phyloP scores from a whole-genome alignment of 2,797 vertebrate genomes.

The Somateria mollissima region DNA sequence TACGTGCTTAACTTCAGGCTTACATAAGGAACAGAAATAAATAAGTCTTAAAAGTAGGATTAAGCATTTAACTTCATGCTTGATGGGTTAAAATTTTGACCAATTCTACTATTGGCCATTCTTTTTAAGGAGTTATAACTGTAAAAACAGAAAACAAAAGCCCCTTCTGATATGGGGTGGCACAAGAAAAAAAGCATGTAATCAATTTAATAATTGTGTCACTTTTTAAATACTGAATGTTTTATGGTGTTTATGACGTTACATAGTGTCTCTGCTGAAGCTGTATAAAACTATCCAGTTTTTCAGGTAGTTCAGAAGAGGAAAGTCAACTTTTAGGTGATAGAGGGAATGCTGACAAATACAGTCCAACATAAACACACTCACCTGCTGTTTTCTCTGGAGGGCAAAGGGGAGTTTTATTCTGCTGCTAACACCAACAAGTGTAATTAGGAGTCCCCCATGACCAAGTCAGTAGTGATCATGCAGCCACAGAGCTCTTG shows the following conservation, averaged over 20 bases:
- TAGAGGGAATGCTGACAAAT: not conserved
- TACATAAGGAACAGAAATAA: not conserved
- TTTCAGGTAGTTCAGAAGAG: not conserved
- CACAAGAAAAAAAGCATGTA: not conserved
- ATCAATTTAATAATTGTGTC: not conserved
- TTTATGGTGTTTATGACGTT: not conserved
- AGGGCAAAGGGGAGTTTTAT: not conserved
- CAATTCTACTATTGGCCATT: not conserved
- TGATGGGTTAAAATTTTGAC: not conserved
- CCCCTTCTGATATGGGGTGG: not conserved
- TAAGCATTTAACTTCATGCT: not conserved
- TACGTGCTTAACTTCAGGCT: not conserved
- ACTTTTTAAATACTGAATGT: not conserved
- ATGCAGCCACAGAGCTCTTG: not conserved
- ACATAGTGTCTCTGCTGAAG: not conserved
- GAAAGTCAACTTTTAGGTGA: not conserved
- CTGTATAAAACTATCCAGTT: not conserved
- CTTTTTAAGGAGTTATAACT: not conserved
- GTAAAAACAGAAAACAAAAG: not conserved
- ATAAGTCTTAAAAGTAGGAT: not conserved
- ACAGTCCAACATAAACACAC: not conserved
- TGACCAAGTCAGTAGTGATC: fast-evolving
- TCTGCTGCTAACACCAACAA: not conserved
- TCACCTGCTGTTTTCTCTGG: not conserved
- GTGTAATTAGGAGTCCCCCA: not conserved